Evolutionary conservation across 2,797 vertebrate species (phyloP).

Genomic region (Nannoperca australis): DNA sequence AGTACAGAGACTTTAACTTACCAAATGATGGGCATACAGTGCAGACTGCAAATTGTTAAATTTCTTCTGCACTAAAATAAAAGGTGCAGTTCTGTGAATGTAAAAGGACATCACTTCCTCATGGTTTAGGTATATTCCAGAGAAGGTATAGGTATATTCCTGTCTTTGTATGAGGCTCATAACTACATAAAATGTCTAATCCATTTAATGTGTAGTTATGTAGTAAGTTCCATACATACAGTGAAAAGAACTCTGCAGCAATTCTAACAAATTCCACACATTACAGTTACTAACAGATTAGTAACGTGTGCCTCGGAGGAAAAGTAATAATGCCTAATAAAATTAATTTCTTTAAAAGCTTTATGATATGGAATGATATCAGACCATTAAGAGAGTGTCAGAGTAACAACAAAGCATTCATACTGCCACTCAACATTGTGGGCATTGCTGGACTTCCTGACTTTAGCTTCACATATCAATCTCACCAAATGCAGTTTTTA

Average conservation of each 20-base stretch:
- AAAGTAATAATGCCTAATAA: neutral
- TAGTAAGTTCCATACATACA: neutral
- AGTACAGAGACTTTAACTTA: neutral
- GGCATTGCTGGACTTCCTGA: neutral
- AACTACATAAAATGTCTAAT: neutral
- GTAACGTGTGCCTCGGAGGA: neutral
- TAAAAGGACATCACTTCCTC: constrained; percentile 2
- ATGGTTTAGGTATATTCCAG: neutral
- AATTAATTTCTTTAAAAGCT: constrained; percentile 10
- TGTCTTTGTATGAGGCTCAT: neutral
- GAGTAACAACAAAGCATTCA: neutral
- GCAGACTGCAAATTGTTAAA: constrained; percentile 4
- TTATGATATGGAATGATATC: neutral
- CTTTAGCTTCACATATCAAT: constrained; percentile 5
- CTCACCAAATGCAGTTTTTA: neutral
- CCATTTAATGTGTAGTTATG: neutral
- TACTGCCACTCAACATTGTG: neutral
- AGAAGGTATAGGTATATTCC: constrained; percentile 1
- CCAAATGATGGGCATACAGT: neutral
- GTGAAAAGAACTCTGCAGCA: neutral
- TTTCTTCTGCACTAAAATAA: constrained; percentile 11
- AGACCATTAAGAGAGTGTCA: neutral
- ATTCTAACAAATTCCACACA: neutral
- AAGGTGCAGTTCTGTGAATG: constrained; percentile 6
- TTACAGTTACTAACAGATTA: neutral